Evolutionary conservation across 2,888 invertebrate species (phyloP).

Genomic region (Cosmopolites sordidus): DNA sequence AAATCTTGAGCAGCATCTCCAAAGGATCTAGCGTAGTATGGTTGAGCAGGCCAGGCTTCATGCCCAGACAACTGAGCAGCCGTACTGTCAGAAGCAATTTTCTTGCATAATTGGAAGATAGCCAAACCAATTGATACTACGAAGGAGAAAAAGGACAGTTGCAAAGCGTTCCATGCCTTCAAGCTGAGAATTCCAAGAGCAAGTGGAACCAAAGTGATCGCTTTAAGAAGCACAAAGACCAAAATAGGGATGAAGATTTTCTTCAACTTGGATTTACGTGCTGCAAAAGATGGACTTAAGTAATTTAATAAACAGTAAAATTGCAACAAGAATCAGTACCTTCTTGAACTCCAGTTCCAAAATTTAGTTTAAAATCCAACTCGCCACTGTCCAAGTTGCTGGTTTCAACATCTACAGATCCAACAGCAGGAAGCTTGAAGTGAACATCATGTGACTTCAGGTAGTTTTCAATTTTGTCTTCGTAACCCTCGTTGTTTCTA

Average conservation of each 20-base stretch:
- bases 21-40: constrained; percentile 24
- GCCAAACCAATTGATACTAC: constrained; percentile 77
- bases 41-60: constrained; percentile 26
- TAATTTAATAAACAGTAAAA: neutral
- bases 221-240: constrained; percentile 78
- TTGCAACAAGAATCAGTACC: constrained; percentile 24
- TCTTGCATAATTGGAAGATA: constrained; percentile 83
- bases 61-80: constrained; percentile 45
- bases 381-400: constrained; percentile 74
- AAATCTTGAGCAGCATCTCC: constrained; percentile 18
- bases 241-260: constrained; percentile 81
- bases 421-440: constrained; percentile 69
- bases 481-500: constrained; percentile 54
- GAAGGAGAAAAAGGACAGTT: constrained; percentile 83
- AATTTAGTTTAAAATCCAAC: constrained; percentile 68
- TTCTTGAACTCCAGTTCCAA: constrained; percentile 45
- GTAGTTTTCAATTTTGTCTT: constrained; percentile 68
- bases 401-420: constrained; percentile 71
- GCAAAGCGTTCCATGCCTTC: constrained; percentile 84
- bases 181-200: constrained; percentile 80
- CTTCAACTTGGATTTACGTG: constrained; percentile 66
- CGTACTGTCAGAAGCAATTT: constrained; percentile 74
- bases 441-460: constrained; percentile 74
- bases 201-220: constrained; percentile 78
- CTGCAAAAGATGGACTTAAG: constrained; percentile 20